Evolutionary conservation across 1,140 invertebrate genomes (phyloP).

Genomic region (Drosophila sp.): DNA sequence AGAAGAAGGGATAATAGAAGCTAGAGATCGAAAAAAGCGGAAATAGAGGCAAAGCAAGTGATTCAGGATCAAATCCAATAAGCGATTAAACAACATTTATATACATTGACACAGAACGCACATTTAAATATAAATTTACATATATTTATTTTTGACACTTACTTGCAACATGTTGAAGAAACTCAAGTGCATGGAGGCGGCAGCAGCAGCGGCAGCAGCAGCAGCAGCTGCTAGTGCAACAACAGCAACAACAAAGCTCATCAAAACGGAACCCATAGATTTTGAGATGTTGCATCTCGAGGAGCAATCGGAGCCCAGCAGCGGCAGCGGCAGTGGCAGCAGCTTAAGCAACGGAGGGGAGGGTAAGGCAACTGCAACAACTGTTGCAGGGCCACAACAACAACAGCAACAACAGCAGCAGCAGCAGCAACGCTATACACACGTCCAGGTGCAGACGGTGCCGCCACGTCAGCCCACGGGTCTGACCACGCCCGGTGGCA

Average conservation of each 20-base stretch:
- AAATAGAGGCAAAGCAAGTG: constrained; percentile 63
- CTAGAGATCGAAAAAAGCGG: constrained; percentile 5
- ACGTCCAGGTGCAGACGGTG: constrained; percentile 79
- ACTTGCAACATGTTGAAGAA: constrained; percentile 73
- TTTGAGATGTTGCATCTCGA: constrained; percentile 79
- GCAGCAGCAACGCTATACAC: constrained; percentile 64
- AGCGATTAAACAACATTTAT: constrained; percentile 9
- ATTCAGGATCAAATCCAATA: constrained; percentile 76
- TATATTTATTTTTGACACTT: constrained; percentile 22
- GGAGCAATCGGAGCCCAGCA: constrained; percentile 47
- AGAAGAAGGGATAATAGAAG: constrained; percentile 21
- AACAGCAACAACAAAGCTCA: constrained; percentile 48
- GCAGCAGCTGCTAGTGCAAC: constrained; percentile 9
- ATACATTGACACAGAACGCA: constrained; percentile 12
- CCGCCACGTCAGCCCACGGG: constrained; percentile 71
- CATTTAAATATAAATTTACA: constrained; percentile 41
- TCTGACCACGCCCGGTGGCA: constrained; percentile 62
- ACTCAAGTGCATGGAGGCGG: constrained; percentile 79
- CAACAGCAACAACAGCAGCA: not conserved
- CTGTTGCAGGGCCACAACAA: not conserved
- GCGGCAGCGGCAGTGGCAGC: constrained; percentile 23
- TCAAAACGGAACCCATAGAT: constrained; percentile 79
- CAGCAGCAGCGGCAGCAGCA: constrained; percentile 50
- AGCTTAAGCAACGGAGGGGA: constrained; percentile 5
- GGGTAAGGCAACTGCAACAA: constrained; percentile 2